phyloP scores from a whole-genome alignment of 2,888 invertebrate genomes.

The Drosophila dives region DNA sequence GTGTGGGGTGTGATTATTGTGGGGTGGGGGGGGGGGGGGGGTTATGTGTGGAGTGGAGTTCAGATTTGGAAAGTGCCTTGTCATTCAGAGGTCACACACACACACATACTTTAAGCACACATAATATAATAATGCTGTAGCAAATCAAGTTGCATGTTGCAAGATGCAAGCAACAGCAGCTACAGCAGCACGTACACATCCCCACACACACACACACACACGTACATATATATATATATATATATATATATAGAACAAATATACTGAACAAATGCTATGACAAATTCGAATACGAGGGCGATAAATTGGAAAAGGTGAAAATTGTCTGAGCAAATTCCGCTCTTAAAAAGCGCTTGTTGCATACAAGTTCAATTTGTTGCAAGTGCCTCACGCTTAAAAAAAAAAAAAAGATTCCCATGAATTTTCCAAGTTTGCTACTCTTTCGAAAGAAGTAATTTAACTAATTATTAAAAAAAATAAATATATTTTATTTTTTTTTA shows the following conservation, averaged over 20 bases:
- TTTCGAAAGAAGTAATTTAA: not conserved
- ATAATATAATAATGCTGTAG: slow-evolving; percentile 38
- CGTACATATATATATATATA: not conserved
- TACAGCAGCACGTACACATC: slow-evolving; percentile 23
- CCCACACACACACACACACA: not conserved
- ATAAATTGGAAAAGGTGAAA: not conserved
- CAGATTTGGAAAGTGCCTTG: slow-evolving; percentile 40
- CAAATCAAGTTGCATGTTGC: slow-evolving; percentile 46
- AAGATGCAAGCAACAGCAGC: not conserved
- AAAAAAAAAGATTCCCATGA: too few species aligned
- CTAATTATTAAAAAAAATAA: not conserved
- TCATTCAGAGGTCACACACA: slow-evolving; percentile 59
- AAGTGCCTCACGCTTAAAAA: not conserved
- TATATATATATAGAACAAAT: not conserved
- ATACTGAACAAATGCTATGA: not conserved
- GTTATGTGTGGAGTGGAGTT: not conserved
- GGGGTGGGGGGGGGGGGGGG: not conserved
- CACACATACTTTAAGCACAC: slow-evolving; percentile 25
- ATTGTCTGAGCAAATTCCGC: not conserved
- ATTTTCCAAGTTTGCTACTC: not conserved
- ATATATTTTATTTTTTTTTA: not conserved
- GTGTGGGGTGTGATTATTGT: too few species aligned
- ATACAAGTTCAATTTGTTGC: not conserved
- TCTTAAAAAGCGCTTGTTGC: not conserved
- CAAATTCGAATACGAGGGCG: not conserved